Conservation (phyloP, 1,140 invertebrate species). For the Monochamus saltuarius region DNA sequence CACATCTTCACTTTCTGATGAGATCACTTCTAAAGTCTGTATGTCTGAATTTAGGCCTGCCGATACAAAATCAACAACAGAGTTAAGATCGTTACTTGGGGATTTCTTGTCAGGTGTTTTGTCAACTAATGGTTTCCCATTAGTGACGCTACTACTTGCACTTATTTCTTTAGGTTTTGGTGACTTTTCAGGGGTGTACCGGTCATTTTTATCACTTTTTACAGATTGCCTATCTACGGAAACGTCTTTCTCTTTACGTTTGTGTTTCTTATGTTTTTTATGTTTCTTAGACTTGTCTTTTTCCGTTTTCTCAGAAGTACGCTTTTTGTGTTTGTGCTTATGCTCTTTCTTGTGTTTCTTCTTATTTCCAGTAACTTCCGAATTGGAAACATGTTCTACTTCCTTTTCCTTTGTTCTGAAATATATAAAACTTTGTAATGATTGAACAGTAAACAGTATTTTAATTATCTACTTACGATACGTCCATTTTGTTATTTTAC, state of each 20-base stretch:
- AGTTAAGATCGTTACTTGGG: neutral
- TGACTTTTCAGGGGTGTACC: slow-evolving; percentile 48
- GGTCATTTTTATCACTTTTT: slow-evolving; percentile 36
- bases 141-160: slow-evolving; percentile 7
- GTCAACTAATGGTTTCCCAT: slow-evolving; percentile 22
- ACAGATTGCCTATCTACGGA: too few species aligned
- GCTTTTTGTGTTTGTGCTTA: slow-evolving; percentile 51
- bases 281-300: slow-evolving; percentile 48
- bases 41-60: slow-evolving; percentile 32
- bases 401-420: too few species aligned
- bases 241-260: slow-evolving; percentile 38
- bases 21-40: slow-evolving; percentile 62
- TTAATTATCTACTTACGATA: too few species aligned
- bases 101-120: slow-evolving; percentile 12
- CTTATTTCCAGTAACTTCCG: slow-evolving; percentile 23
- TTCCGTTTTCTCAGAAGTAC: slow-evolving; percentile 40
- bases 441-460: too few species aligned
- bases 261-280: slow-evolving; percentile 51
- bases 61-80: neutral
- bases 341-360: slow-evolving; percentile 51
- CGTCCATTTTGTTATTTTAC: too few species aligned
- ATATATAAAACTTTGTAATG: too few species aligned
- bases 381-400: neutral
- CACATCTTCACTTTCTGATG: slow-evolving; percentile 68
- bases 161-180: slow-evolving; percentile 23